Evolutionary conservation across 2,888 invertebrate species (phyloP).

Genomic region (Tetragonula carbonaria): DNA sequence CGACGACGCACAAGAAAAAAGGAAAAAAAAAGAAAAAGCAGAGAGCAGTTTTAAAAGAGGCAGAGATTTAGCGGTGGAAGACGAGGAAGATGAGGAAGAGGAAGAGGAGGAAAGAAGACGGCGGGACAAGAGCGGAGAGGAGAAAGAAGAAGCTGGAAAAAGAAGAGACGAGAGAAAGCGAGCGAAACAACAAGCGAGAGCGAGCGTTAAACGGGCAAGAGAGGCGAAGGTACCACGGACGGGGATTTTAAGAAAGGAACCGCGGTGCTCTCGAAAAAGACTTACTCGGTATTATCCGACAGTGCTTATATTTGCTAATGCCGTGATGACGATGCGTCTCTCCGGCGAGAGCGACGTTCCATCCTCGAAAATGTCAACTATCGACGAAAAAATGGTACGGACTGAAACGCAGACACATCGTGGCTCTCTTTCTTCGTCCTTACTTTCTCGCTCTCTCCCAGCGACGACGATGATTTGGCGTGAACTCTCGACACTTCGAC

Average conservation of each 20-base stretch:
- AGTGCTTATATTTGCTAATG: constrained; percentile 64
- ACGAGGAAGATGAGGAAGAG: constrained; percentile 30
- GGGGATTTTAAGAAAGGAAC: constrained; percentile 38
- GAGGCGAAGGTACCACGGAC: neutral
- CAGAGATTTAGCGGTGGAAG: constrained; percentile 1
- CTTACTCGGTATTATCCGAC: constrained; percentile 65
- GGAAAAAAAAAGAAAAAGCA: neutral
- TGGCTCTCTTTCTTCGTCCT: constrained; percentile 56
- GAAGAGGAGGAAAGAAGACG: constrained; percentile 37
- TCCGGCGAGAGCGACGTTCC: constrained; percentile 62
- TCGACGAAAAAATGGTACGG: constrained; percentile 54
- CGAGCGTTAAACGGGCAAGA: constrained; percentile 14
- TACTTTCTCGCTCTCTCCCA: constrained; percentile 54
- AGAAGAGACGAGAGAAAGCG: constrained; percentile 24
- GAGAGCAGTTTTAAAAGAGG: neutral
- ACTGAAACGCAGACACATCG: constrained; percentile 65
- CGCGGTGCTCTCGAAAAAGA: constrained; percentile 40
- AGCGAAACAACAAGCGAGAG: constrained; percentile 8
- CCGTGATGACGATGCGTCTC: constrained; percentile 60
- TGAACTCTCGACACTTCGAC: constrained; percentile 67
- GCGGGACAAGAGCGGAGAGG: constrained; percentile 14
- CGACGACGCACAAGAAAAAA: constrained; percentile 13
- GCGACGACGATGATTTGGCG: constrained; percentile 62
- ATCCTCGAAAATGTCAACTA: constrained; percentile 70
- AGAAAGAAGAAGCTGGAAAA: constrained; percentile 16